Evolutionary conservation across 2,113 vertebrate genomes (phyloP).

Genomic region (Cochlearius cochlearius): DNA sequence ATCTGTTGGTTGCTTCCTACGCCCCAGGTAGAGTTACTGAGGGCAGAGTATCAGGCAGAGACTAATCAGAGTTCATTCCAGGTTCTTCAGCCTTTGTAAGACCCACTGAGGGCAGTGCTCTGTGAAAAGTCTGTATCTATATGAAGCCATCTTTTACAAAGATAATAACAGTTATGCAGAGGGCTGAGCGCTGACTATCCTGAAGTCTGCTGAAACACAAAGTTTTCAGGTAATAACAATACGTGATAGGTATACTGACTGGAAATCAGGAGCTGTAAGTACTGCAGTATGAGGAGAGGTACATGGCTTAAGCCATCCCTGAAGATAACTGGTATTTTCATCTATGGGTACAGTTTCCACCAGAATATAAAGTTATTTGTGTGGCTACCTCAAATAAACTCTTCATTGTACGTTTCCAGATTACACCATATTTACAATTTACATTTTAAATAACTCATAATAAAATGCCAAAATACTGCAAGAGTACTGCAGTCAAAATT

Average conservation of each 20-base stretch:
- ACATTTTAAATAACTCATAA: background rate
- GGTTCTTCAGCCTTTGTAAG: background rate
- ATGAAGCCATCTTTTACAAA: background rate
- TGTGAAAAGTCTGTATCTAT: background rate
- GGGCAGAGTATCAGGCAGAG: background rate
- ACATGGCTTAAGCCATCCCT: rapidly evolving
- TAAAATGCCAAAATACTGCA: background rate
- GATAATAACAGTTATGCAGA: background rate
- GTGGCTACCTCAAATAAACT: background rate
- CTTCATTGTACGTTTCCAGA: background rate
- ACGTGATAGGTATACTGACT: background rate
- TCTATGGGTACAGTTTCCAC: background rate
- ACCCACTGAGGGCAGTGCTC: background rate
- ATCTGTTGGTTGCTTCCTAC: background rate
- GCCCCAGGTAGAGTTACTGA: background rate
- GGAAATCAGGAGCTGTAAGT: background rate
- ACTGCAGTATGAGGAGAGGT: background rate
- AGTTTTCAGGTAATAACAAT: background rate
- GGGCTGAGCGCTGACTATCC: background rate
- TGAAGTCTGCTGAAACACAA: background rate
- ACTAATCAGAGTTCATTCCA: background rate
- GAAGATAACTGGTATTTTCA: background rate
- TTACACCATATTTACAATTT: background rate
- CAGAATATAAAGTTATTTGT: background rate
- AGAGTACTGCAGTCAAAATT: background rate